Evolutionary conservation across 2,113 vertebrate genomes (phyloP).

Genomic region (Otocyon megalotis): DNA sequence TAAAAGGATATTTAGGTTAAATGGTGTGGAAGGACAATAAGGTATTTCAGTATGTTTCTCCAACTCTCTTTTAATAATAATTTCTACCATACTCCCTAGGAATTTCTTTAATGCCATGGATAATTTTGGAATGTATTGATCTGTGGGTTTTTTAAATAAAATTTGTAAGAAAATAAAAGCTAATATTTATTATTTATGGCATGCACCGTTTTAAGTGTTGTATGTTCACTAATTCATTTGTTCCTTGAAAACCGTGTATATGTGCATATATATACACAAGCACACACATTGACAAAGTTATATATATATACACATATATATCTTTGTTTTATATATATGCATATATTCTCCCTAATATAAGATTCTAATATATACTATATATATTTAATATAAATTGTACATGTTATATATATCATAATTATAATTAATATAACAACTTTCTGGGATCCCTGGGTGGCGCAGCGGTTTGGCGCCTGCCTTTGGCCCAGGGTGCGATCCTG

Average conservation of each 20-base stretch:
- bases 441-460: too few relatives aligned
- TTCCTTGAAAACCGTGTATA: neutral
- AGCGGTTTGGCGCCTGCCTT: too few relatives aligned
- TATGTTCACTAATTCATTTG: neutral
- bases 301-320: neutral
- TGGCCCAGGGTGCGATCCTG: too few relatives aligned
- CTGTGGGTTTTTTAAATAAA: neutral
- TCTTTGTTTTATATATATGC: neutral
- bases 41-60: neutral
- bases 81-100: neutral
- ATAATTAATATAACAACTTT: neutral
- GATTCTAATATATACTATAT: neutral
- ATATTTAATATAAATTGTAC: neutral
- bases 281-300: neutral
- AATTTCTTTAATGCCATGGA: neutral
- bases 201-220: neutral
- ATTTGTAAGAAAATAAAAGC: slow-evolving; percentile 10
- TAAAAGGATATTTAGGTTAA: neutral
- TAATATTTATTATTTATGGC: neutral
- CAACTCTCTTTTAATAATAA: neutral
- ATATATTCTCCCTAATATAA: neutral
- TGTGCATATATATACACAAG: neutral
- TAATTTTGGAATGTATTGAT: neutral
- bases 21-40: neutral
- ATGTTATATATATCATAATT: neutral